Evolutionary conservation across 2,888 invertebrate species (phyloP).

Genomic region (Sericinus montela): DNA sequence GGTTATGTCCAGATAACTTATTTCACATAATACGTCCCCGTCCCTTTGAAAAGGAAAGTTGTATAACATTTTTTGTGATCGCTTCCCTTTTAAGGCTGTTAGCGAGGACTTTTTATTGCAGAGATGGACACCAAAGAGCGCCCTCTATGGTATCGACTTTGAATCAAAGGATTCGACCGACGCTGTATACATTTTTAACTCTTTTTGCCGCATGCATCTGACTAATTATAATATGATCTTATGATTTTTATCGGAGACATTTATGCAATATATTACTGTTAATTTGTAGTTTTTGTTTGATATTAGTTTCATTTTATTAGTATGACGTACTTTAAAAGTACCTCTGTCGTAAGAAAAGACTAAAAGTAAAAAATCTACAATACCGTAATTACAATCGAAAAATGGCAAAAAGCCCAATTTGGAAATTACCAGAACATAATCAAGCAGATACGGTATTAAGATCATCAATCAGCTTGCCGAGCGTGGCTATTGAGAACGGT

Average conservation of each 20-base stretch:
- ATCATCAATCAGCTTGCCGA: too few species aligned
- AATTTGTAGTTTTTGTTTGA: too few species aligned
- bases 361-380: too few species aligned
- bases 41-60: slow-evolving; percentile 75
- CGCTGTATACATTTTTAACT: slow-evolving; percentile 23
- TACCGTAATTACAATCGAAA: too few species aligned
- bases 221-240: slow-evolving; percentile 5
- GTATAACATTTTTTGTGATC: slow-evolving; percentile 67
- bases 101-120: slow-evolving; percentile 57
- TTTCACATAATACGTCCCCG: slow-evolving; percentile 63
- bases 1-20: slow-evolving; percentile 74
- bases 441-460: too few species aligned
- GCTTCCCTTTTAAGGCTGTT: slow-evolving; percentile 59
- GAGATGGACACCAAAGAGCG: slow-evolving; percentile 46
- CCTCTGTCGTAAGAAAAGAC: too few species aligned
- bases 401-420: too few species aligned
- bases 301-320: too few species aligned
- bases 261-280: neutral
- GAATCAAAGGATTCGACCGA: slow-evolving; percentile 59
- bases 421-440: too few species aligned
- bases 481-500: too few species aligned
- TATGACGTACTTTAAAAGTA: too few species aligned
- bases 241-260: neutral
- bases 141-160: slow-evolving; percentile 22
- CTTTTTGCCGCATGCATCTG: slow-evolving; percentile 8